These are phyloP conservation scores for Centropus unirufus DNA, from an alignment of 2,113 vertebrate genomes.

Conservation along the genomic window DNA sequence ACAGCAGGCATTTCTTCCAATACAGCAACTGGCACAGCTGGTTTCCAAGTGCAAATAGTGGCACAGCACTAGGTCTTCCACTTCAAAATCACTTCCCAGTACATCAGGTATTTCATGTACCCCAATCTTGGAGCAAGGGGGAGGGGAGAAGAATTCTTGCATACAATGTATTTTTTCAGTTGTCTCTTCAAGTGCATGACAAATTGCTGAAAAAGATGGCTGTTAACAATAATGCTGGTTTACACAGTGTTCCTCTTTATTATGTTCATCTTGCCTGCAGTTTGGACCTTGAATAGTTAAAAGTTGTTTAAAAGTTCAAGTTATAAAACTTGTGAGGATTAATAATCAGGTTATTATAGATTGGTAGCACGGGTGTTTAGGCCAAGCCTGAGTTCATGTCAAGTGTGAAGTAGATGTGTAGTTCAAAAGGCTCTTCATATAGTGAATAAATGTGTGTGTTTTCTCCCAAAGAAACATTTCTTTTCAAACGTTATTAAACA, in stretches of 20 bases:
- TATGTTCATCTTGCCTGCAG: not conserved
- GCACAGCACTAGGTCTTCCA: conserved; percentile 74
- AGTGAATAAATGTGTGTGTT: not conserved
- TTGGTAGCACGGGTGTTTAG: not conserved
- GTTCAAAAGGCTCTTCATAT: not conserved
- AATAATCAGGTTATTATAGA: not conserved
- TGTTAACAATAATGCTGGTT: not conserved
- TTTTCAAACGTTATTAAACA: not conserved
- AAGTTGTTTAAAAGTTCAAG: not conserved
- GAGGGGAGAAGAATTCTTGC: not conserved
- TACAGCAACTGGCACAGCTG: conserved; percentile 77
- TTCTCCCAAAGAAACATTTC: not conserved
- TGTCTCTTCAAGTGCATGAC: not conserved
- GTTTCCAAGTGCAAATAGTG: conserved; percentile 71
- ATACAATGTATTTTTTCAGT: not conserved
- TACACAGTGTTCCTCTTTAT: not conserved
- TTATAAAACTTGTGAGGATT: not conserved
- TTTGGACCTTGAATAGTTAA: not conserved
- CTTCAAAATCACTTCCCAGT: conserved; percentile 76
- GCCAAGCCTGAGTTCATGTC: not conserved
- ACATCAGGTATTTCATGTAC: conserved; percentile 49
- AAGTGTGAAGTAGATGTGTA: not conserved
- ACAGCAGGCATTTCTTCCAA: conserved; percentile 72
- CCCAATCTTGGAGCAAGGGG: not conserved
- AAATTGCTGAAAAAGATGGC: not conserved